phyloP scores from a whole-genome alignment of 2,888 invertebrate genomes.

The Anaspis maculata region DNA sequence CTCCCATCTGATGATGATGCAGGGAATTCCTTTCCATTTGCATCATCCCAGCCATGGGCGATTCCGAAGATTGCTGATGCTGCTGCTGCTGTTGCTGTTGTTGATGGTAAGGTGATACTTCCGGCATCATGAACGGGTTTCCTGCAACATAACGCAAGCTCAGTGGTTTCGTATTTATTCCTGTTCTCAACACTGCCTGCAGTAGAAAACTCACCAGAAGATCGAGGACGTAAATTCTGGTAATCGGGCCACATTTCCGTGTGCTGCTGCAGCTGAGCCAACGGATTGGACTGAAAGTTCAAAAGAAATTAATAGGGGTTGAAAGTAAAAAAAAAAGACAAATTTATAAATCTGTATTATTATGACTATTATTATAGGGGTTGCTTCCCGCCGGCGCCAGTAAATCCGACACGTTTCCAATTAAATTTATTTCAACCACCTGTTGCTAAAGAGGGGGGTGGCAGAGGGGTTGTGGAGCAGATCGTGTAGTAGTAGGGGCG shows the following conservation, averaged over 20 bases:
- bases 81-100: no score
- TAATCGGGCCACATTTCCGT: constrained; percentile 37
- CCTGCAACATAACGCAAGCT: constrained; percentile 2
- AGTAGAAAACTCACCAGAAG: constrained; percentile 4
- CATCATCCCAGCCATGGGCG: background rate
- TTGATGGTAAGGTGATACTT: constrained; percentile 6
- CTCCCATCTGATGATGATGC: no score
- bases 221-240: constrained; percentile 24
- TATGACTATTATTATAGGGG: constrained; percentile 1
- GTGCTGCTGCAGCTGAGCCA: constrained; percentile 34
- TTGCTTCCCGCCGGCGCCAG: background rate
- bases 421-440: constrained; percentile 17
- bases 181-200: no score
- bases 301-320: no score
- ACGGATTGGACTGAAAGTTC: constrained; percentile 27
- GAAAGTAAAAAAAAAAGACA: background rate
- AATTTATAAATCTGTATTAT: background rate
- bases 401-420: constrained; percentile 10
- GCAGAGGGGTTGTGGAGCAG: no score
- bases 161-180: background rate
- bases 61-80: constrained; percentile 2
- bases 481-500: no score
- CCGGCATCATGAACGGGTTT: constrained; percentile 10
- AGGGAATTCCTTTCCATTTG: background rate
- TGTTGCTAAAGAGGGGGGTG: no score